phyloP scores from a whole-genome alignment of 2,888 invertebrate genomes.

The Eremobia ochroleuca region DNA sequence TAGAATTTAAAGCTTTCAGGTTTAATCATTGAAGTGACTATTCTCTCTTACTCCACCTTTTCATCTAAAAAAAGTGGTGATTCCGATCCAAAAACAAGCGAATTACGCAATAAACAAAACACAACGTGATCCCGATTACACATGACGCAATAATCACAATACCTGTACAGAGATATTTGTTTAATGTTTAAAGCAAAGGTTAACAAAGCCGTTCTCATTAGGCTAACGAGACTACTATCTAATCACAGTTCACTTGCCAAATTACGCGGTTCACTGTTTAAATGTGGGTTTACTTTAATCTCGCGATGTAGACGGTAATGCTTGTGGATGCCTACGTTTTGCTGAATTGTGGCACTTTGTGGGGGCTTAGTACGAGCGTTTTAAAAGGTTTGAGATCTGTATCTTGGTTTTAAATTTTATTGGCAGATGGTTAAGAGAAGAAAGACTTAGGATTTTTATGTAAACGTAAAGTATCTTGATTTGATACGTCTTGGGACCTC shows the following conservation, averaged over 20 bases:
- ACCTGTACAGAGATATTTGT: conserved; percentile 73
- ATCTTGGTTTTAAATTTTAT: conserved; percentile 17
- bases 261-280: conserved; percentile 88
- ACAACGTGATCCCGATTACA: conserved; percentile 52
- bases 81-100: conserved; percentile 11
- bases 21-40: not conserved
- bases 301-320: conserved; percentile 79
- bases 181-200: conserved; percentile 82
- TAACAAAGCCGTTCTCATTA: conserved; percentile 88
- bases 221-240: conserved; percentile 89
- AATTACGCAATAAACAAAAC: conserved; percentile 43
- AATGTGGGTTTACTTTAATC: conserved; percentile 88
- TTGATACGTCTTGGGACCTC: not conserved
- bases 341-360: conserved; percentile 65
- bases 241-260: conserved; percentile 90
- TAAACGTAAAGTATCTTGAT: not conserved
- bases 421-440: not conserved
- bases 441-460: not conserved
- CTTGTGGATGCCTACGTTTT: conserved; percentile 69
- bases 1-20: conserved; percentile 1
- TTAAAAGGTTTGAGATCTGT: conserved; percentile 36
- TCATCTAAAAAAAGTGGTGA: not conserved
- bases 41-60: not conserved
- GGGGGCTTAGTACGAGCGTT: conserved; percentile 44
- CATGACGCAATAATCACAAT: conserved; percentile 64